phyloP scores from a whole-genome alignment of 2,797 vertebrate genomes.

The Gymnoscopelus microlampas region DNA sequence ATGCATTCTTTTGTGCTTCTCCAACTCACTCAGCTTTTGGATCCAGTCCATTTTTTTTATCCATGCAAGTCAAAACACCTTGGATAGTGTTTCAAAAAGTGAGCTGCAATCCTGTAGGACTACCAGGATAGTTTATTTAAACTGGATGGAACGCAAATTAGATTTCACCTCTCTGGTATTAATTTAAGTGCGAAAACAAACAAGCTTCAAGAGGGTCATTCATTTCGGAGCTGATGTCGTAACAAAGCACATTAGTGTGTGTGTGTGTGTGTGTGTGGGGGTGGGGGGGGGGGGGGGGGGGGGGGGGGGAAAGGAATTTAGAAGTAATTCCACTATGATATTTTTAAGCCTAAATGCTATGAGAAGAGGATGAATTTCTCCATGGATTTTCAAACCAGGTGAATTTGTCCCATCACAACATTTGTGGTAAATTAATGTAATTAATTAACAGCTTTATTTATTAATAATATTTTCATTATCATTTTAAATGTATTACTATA shows the following conservation, averaged over 20 bases:
- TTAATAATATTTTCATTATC: too few species aligned
- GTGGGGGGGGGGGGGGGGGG: too few species aligned
- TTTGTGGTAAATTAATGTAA: neutral
- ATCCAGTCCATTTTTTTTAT: neutral
- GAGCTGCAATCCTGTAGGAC: neutral
- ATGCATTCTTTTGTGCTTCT: constrained; percentile 28
- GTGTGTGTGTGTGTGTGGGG: too few species aligned
- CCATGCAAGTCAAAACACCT: constrained; percentile 2
- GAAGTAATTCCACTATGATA: too few species aligned
- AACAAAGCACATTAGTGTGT: neutral
- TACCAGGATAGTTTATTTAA: constrained; percentile 6
- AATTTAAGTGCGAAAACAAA: constrained; percentile 21
- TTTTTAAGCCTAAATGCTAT: too few species aligned
- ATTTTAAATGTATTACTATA: too few species aligned
- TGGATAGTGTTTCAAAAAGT: neutral
- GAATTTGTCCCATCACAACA: neutral
- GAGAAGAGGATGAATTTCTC: neutral
- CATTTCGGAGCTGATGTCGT: constrained; percentile 8
- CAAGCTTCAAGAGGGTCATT: constrained; percentile 22
- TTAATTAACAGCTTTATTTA: neutral
- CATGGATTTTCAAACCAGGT: neutral
- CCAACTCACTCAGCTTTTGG: constrained; percentile 7
- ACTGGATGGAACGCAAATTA: constrained; percentile 13
- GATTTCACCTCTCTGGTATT: constrained; percentile 25
- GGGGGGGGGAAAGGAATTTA: too few species aligned